A percentile compares a stretch with the other conserved stretches of the same genome.
Evolutionary conservation across 2,797 vertebrate genomes (phyloP).

Genomic region (Pangasius krempfi): DNA sequence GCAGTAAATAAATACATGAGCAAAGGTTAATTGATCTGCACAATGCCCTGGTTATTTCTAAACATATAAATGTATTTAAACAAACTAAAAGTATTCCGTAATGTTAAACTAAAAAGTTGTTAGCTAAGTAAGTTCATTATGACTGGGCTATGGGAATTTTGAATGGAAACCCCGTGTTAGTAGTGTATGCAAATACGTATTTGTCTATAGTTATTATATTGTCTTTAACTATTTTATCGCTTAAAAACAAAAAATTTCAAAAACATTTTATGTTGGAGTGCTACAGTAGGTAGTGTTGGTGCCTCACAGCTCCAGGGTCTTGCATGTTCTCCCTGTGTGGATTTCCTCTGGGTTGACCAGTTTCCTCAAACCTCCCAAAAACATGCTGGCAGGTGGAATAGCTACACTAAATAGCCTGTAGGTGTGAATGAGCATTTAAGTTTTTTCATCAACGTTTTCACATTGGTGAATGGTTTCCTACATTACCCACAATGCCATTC

Average conservation of each 20-base stretch:
- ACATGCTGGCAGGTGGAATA: too few relatives aligned
- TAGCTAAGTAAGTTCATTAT: background rate
- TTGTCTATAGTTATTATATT: background rate
- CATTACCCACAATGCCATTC: background rate
- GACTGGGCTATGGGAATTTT: background rate
- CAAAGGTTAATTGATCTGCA: background rate
- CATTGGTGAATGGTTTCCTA: background rate
- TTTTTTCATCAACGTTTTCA: background rate
- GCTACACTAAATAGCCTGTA: background rate
- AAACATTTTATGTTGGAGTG: background rate
- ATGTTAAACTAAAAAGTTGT: background rate
- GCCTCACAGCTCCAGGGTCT: background rate
- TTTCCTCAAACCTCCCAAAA: background rate
- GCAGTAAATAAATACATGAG: background rate
- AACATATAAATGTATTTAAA: background rate
- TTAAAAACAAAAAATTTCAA: too few relatives aligned
- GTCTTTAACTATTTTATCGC: background rate
- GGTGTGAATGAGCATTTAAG: too few relatives aligned
- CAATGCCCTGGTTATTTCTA: background rate
- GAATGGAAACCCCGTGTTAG: background rate
- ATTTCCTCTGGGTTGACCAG: background rate
- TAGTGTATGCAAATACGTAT: background rate
- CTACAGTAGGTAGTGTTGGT: background rate
- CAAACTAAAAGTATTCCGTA: background rate
- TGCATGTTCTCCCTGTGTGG: background rate